Conservation (phyloP, 2,113 vertebrate genomes). For the Prolemur simus region DNA sequence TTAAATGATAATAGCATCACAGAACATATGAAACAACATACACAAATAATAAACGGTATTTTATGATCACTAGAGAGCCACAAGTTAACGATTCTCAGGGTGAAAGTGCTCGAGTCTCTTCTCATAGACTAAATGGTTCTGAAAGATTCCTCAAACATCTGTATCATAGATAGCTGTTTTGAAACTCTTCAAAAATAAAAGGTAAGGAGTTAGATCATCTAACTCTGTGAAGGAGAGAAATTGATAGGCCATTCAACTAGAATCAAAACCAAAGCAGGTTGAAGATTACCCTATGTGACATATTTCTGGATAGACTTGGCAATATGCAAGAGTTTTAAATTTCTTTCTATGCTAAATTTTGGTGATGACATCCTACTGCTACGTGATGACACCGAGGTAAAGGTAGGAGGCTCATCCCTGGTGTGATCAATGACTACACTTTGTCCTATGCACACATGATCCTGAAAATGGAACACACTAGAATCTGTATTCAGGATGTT, state of each 20-base stretch:
- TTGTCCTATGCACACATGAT: fast-evolving
- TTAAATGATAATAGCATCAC: no score
- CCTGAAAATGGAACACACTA: neutral
- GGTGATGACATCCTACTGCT: neutral
- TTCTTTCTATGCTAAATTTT: no score
- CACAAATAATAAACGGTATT: neutral
- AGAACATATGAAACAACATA: neutral
- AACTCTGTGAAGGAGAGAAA: neutral
- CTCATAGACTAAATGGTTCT: neutral
- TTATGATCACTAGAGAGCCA: neutral
- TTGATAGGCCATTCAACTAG: neutral
- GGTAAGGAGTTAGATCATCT: neutral
- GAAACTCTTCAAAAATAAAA: neutral
- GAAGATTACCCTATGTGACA: fast-evolving
- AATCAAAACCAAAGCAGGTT: neutral
- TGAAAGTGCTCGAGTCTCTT: no score
- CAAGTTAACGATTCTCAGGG: fast-evolving
- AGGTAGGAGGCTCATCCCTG: no score
- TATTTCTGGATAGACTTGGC: neutral
- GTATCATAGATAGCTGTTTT: neutral
- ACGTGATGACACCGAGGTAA: fast-evolving
- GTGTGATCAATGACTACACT: fast-evolving
- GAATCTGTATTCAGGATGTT: neutral
- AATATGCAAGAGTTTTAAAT: no score
- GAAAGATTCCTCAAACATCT: neutral